Base-by-base conservation (phyloP, 2,888 invertebrate genomes). In the Linyphia triangularis region DNA sequence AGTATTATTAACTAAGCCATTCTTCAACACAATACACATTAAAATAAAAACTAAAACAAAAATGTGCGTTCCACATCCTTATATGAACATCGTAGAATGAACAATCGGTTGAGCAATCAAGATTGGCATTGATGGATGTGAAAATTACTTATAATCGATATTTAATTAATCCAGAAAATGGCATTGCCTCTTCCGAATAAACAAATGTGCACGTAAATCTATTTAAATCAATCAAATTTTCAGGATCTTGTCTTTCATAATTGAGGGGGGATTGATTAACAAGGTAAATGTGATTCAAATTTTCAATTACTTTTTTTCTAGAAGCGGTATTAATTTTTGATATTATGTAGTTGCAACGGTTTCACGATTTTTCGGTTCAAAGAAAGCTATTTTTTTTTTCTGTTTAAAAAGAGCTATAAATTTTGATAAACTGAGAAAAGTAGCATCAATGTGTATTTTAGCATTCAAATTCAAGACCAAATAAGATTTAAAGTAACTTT, bases 81-180 rank as follows among this genome's bases (percentile, higher is more conserved):
- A 51, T 51, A 13, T 0, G 51, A n/a, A 51, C 51, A 51, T 3
- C 5, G 13, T n/a, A 51, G 51, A 9, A 51, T 51, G n/a, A 51
- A 51, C n/a, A 51, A 51, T 51, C 51, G n/a, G 13, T 51, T 51
- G 5, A 5, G 5, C 51, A n/a, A n/a, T 51, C 51, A 51, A n/a
- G 16, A 61, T 22, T 77, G 77, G 61, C 77, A 77, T 16, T 77
- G 77, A 77, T 77, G 13, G 77, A 77, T 77, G 13, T 37, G 61
- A 75, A 75, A 61, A 19, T 13, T 0, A 30, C 19, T 30, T 24
- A 33, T 77, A 61, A 77, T 61, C 40, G 37, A 40, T 77, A 33
- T 77, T 61, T 77, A 61, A 70, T 70, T 70, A 70, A 40, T 43
- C 51, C 28, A 0, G 26, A 26, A 43, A 43, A 70, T 3, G 6